Conservation (phyloP, 2,888 invertebrate genomes). For the Apodemia zela region DNA sequence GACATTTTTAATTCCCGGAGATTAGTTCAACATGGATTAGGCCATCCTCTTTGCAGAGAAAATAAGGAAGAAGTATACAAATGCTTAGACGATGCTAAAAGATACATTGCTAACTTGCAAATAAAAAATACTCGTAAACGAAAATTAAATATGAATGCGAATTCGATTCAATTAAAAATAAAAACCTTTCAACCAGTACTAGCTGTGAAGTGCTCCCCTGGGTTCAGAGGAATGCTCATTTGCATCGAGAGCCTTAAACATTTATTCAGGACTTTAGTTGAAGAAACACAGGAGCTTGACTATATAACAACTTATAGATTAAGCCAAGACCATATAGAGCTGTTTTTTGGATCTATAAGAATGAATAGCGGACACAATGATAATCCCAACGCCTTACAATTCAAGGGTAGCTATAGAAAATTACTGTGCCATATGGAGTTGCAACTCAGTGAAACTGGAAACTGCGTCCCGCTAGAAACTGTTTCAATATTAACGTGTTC, state of each 20-base stretch:
- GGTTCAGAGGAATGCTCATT: slow-evolving; percentile 17
- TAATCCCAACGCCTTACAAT: slow-evolving; percentile 31
- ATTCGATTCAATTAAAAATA: slow-evolving; percentile 6
- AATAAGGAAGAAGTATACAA: not conserved
- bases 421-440: slow-evolving; percentile 28
- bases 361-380: slow-evolving; percentile 33
- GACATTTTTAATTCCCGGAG: slow-evolving; percentile 31
- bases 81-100: not conserved
- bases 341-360: slow-evolving; percentile 30
- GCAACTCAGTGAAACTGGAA: slow-evolving; percentile 25
- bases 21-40: not conserved
- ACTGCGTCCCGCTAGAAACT: slow-evolving; percentile 31
- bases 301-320: slow-evolving; percentile 23
- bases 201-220: not conserved
- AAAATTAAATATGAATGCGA: not conserved
- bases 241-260: slow-evolving; percentile 21
- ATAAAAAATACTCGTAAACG: slow-evolving; percentile 2
- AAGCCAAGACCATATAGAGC: slow-evolving; percentile 28
- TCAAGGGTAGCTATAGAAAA: slow-evolving; percentile 29
- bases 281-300: not conserved
- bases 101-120: not conserved
- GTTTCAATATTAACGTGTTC: slow-evolving; percentile 24
- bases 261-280: slow-evolving; percentile 6
- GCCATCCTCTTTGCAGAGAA: not conserved
- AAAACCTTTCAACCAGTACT: slow-evolving; percentile 1